phyloP scores from a whole-genome alignment of 2,888 invertebrate species.

The Alloplasta piceator region DNA sequence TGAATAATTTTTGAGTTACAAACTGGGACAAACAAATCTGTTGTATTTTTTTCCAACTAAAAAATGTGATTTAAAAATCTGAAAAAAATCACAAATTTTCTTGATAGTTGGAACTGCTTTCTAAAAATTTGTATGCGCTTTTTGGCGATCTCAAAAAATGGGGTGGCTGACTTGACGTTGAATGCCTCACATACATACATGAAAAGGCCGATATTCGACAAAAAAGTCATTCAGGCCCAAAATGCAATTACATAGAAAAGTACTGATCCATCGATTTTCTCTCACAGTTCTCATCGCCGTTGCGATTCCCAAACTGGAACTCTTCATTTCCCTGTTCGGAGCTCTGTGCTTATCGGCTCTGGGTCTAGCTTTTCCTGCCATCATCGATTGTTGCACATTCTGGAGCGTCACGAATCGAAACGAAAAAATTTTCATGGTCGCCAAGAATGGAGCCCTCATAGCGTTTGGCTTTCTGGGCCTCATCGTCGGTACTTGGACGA shows the following conservation, averaged over 20 bases:
- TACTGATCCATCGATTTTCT: conserved; percentile 25
- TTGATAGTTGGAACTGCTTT: no score
- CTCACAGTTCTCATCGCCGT: conserved; percentile 92
- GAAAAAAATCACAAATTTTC: no score
- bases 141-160: no score
- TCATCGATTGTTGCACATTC: conserved; percentile 93
- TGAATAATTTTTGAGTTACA: no score
- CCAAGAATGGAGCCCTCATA: conserved; percentile 87
- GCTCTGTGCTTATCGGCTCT: conserved; percentile 94
- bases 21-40: no score
- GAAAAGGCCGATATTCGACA: no score
- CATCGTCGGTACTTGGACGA: conserved; percentile 89
- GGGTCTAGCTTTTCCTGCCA: conserved; percentile 95
- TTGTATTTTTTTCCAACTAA: no score
- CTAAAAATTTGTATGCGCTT: no score
- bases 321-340: conserved; percentile 91
- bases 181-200: no score
- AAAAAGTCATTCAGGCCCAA: no score
- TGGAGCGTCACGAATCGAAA: conserved; percentile 88
- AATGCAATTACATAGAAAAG: not conserved
- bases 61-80: no score
- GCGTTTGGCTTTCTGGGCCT: conserved; percentile 88
- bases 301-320: conserved; percentile 91
- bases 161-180: no score
- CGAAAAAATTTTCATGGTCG: conserved; percentile 85